Conservation (phyloP, 2,797 vertebrate species). For the Myotis vivesi region DNA sequence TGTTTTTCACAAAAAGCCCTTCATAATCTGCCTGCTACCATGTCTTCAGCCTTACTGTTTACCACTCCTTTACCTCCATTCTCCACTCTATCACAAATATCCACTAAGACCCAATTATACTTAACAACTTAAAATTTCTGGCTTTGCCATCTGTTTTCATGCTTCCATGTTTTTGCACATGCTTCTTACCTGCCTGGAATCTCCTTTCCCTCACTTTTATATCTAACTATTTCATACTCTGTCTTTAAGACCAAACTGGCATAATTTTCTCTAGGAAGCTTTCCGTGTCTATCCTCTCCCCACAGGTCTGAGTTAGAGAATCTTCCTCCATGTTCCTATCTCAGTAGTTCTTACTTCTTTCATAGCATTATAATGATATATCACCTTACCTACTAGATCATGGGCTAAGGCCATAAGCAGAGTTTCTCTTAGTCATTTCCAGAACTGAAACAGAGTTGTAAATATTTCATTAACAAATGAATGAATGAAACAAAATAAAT, state of each 20-base stretch:
- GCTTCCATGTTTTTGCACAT: not conserved
- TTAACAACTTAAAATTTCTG: not conserved
- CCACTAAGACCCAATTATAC: not conserved
- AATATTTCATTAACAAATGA: slow-evolving; percentile 19
- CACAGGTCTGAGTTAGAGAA: not conserved
- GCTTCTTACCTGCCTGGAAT: not conserved
- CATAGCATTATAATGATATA: not conserved
- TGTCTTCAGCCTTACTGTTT: not conserved
- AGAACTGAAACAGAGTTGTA: not conserved
- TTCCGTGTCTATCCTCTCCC: not conserved
- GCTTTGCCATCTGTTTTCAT: not conserved
- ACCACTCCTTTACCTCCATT: not conserved
- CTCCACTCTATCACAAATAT: not conserved
- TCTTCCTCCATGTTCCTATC: not conserved
- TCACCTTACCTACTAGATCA: not conserved
- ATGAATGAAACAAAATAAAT: slow-evolving; percentile 15
- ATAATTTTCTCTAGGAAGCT: not conserved
- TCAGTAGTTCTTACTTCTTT: not conserved
- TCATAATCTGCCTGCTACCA: not conserved
- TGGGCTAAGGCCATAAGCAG: not conserved
- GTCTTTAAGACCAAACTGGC: not conserved
- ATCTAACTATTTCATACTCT: not conserved
- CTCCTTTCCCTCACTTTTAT: not conserved
- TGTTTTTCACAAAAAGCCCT: not conserved
- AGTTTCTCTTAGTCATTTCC: not conserved